Evolutionary conservation across 2,888 invertebrate genomes (phyloP).

Genomic region (Apamea monoglypha): DNA sequence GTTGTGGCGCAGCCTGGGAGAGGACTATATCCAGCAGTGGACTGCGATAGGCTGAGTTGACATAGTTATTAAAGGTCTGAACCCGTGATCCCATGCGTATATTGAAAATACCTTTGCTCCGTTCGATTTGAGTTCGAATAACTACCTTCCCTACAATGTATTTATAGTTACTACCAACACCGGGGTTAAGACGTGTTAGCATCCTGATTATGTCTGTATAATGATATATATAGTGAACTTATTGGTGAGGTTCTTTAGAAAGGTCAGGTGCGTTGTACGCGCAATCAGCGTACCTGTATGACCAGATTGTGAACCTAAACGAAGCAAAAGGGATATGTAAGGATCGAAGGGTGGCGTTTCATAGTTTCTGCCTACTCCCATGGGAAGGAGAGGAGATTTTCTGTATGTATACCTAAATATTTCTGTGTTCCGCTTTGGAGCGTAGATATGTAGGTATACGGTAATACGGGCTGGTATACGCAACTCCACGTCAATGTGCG

Average conservation of each 20-base stretch:
- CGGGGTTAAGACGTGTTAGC: not conserved
- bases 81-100: not conserved
- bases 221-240: too few relatives aligned
- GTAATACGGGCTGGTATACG: too few relatives aligned
- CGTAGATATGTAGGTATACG: too few relatives aligned
- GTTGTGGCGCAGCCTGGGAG: too few relatives aligned
- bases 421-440: not conserved
- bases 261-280: not conserved
- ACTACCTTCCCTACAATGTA: not conserved
- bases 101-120: constrained; percentile 19
- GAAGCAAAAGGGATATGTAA: too few relatives aligned
- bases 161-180: not conserved
- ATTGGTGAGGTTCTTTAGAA: not conserved
- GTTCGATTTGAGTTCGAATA: constrained; percentile 7
- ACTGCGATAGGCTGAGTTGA: too few relatives aligned
- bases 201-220: not conserved
- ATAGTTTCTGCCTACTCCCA: not conserved
- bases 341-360: not conserved
- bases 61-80: constrained; percentile 5
- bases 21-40: too few relatives aligned
- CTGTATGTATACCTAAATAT: not conserved
- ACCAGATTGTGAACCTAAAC: not conserved
- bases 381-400: not conserved
- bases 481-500: too few relatives aligned
- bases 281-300: not conserved